Percentiles rank a stretch among this genome's conserved stretches.
Conservation (phyloP, 2,113 vertebrate species). For the Caracal caracal region DNA sequence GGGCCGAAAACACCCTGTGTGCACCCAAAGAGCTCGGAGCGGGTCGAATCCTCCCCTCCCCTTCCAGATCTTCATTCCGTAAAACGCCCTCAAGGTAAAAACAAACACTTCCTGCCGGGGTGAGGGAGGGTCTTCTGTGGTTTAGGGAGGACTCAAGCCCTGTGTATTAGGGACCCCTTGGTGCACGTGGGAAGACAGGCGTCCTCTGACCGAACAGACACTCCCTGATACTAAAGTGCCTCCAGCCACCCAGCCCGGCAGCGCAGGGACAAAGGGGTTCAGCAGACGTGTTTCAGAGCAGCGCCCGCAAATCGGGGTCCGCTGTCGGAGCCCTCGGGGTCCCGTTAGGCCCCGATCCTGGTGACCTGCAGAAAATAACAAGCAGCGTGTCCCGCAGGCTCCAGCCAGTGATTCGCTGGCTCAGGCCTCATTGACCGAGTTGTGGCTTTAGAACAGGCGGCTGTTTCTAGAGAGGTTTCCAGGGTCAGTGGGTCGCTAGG, state of each 20-base stretch:
- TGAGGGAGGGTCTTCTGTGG: fast-evolving
- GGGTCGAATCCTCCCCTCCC: fast-evolving
- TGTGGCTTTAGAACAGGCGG: fast-evolving
- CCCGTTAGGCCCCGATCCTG: fast-evolving
- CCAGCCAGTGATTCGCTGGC: fast-evolving
- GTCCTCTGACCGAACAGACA: fast-evolving
- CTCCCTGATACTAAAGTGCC: neutral
- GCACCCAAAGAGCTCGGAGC: no score
- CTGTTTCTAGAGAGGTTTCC: fast-evolving
- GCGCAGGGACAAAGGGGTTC: neutral
- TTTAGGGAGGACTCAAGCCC: neutral
- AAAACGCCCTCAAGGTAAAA: neutral
- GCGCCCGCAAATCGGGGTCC: fast-evolving
- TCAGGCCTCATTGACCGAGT: neutral
- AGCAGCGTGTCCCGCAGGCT: neutral
- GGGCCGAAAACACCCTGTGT: fast-evolving
- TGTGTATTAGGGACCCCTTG: fast-evolving
- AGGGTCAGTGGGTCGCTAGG: fast-evolving
- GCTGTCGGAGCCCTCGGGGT: neutral
- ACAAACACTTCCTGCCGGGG: neutral
- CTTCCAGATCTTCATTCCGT: neutral
- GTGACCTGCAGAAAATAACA: neutral
- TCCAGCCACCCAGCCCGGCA: neutral
- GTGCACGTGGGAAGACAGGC: fast-evolving
- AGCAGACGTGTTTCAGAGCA: fast-evolving